Evolutionary conservation across 2,113 vertebrate species (phyloP).

Genomic region (Python bivittatus): DNA sequence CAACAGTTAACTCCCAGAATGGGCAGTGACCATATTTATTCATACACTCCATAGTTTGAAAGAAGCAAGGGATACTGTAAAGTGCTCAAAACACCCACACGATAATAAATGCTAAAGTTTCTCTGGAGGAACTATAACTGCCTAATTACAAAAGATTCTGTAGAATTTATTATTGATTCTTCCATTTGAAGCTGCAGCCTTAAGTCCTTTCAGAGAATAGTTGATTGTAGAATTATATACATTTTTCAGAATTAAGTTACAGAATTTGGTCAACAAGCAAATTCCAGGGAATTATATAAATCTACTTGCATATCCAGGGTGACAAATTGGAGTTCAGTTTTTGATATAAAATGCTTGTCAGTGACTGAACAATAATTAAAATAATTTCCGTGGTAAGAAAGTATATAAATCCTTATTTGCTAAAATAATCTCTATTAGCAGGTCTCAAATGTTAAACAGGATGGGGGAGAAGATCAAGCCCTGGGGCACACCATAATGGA

Average conservation of each 20-base stretch:
- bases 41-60: background rate
- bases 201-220: background rate
- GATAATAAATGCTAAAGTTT: background rate
- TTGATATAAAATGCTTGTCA: background rate
- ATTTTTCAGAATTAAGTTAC: rapidly evolving
- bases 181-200: background rate
- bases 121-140: background rate
- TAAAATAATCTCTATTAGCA: background rate
- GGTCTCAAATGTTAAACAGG: background rate
- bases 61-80: background rate
- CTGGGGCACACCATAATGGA: background rate
- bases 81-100: conserved; percentile 30
- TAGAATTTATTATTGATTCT: background rate
- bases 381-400: background rate
- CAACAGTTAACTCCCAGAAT: background rate
- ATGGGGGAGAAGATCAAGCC: background rate
- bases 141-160: background rate
- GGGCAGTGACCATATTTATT: background rate
- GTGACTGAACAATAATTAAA: background rate
- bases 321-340: rapidly evolving
- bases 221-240: background rate
- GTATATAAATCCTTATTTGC: background rate
- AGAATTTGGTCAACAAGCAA: background rate
- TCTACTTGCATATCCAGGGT: background rate
- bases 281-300: background rate